phyloP scores from a whole-genome alignment of 2,888 invertebrate genomes.

The Magallana nippona region DNA sequence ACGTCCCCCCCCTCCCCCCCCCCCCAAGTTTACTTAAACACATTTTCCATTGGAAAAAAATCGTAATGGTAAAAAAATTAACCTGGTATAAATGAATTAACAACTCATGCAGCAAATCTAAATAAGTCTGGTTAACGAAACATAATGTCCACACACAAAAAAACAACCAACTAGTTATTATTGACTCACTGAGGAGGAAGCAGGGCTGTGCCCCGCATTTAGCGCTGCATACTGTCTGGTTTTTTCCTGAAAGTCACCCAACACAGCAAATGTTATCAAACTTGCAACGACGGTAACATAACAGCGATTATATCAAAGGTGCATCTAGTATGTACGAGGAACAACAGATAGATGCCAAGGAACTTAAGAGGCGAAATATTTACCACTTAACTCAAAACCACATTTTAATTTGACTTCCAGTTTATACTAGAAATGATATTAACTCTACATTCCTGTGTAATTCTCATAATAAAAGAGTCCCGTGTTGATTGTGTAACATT shows the following conservation, averaged over 20 bases:
- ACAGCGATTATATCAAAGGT: not conserved
- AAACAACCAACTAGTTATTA: slow-evolving; percentile 10
- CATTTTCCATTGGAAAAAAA: too few species aligned
- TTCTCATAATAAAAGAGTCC: too few species aligned
- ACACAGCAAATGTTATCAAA: slow-evolving; percentile 35
- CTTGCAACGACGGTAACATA: slow-evolving; percentile 14
- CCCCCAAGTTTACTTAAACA: not conserved
- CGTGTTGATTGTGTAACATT: too few species aligned
- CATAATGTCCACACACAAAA: slow-evolving; percentile 17
- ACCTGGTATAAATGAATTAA: not conserved
- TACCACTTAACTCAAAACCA: not conserved
- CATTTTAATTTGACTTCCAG: not conserved
- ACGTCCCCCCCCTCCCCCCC: too few species aligned
- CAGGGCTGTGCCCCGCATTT: slow-evolving; percentile 43
- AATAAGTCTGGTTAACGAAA: not conserved
- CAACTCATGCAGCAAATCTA: slow-evolving; percentile 23
- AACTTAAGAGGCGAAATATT: slow-evolving; percentile 16
- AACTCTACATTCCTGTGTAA: not conserved
- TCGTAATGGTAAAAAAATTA: not conserved
- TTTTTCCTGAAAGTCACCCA: slow-evolving; percentile 49
- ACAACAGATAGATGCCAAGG: not conserved
- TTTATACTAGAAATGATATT: not conserved
- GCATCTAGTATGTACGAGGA: not conserved
- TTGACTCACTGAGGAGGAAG: slow-evolving; percentile 47
- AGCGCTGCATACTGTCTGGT: slow-evolving; percentile 51